Base-by-base conservation (phyloP, 2,888 invertebrate genomes). In the Abrostola triplasia region DNA sequence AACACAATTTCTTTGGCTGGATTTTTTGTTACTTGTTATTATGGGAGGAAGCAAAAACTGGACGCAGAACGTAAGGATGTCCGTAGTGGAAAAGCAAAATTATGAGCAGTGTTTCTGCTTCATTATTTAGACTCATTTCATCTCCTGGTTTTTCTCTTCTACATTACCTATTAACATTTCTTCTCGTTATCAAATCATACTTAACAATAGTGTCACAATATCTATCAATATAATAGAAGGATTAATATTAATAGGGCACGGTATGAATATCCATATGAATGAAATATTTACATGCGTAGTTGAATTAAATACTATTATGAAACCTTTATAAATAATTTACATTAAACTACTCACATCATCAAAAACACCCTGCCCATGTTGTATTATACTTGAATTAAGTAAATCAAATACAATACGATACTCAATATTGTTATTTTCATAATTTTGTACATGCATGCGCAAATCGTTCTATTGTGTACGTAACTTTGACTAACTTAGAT, bases 391-490 rank as follows among this genome's bases (percentile, higher is more conserved):
- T 52, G 41, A 56, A 67, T 63, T 64, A 68, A 73, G 52, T 59
- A 75, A 70, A 73, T 67, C 47, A 58, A 65, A 61, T 67, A 63
- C 57, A 68, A 64, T 64, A 53, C 41, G 70, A 24, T 59, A 53
- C 59, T 60, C 48, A 64, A 53, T 54, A 75, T 65, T 65, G 54
- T 66, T 11, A 62, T 63, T 51, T 66, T 67, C 50, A 62, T 67
- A 63, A 71, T 67, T 68, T 71, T 61, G 59, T 62, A 52, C 64
- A 57, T 50, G 69, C 68, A 64, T 68, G 57, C 71, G 65, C 83
- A 81, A 83, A 81, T 82, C 75, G 69, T 52, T 75, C 68, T 69
- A 79, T 81, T 83, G 75, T 79, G n/a, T 12, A 13, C 11, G 5
- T 53, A 24, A 54, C 11, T 59, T 40, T 51, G 37, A n/a, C 36